phyloP scores from a whole-genome alignment of 2,797 vertebrate genomes.

The Trachops cirrhosus region DNA sequence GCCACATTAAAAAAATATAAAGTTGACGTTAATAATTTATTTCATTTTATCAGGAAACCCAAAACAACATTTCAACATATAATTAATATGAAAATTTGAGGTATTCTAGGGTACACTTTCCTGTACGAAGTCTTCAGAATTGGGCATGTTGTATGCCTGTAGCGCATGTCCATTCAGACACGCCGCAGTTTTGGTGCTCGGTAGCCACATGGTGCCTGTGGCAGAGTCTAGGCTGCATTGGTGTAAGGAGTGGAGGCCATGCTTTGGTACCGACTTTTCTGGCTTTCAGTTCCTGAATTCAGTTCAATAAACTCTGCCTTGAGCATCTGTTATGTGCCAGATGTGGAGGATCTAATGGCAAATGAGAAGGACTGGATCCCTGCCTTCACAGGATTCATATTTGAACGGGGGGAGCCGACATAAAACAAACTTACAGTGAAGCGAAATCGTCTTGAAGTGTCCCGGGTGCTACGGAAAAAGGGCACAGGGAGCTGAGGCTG shows the following conservation, averaged over 20 bases:
- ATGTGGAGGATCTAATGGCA: neutral
- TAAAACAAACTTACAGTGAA: neutral
- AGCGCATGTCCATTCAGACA: neutral
- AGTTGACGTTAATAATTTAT: neutral
- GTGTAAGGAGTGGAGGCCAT: neutral
- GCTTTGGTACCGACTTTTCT: neutral
- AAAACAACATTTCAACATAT: neutral
- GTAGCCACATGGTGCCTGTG: neutral
- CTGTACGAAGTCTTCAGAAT: neutral
- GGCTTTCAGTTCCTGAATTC: neutral
- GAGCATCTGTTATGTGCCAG: neutral
- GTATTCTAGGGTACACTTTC: neutral
- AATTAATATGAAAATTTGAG: neutral
- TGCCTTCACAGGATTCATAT: neutral
- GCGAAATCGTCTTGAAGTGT: neutral
- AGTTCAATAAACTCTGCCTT: neutral
- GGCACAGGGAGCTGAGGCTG: neutral
- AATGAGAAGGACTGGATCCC: neutral
- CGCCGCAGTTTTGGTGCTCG: neutral
- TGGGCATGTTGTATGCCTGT: fast-evolving
- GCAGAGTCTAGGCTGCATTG: neutral
- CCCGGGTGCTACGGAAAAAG: neutral
- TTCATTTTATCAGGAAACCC: neutral
- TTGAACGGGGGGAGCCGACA: neutral
- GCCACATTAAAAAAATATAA: neutral